These are phyloP conservation scores for Actinia equina DNA, from an alignment of 64 coral and sea anemone species.

Conservation along the genomic window DNA sequence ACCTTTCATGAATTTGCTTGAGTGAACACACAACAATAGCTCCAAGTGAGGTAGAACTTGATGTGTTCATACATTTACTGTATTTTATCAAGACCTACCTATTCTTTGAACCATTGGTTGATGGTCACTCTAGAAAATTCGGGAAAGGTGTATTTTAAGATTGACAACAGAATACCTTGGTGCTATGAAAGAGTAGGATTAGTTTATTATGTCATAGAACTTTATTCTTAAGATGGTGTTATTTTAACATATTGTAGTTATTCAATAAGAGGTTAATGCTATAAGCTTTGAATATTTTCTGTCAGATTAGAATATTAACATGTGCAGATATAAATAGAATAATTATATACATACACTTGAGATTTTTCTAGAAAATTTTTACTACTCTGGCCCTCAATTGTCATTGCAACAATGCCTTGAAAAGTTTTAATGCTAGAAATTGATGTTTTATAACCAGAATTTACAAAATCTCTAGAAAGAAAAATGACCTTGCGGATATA, in stretches of 20 bases:
- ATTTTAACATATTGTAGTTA: constrained; percentile 3
- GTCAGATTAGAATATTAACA: neutral
- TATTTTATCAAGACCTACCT: too few species aligned
- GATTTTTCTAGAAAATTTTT: constrained; percentile 3
- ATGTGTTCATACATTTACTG: too few species aligned
- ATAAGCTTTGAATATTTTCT: neutral
- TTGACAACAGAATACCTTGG: neutral
- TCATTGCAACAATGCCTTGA: neutral
- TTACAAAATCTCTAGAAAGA: neutral
- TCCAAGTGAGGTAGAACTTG: too few species aligned
- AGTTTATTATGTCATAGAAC: neutral
- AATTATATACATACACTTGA: neutral
- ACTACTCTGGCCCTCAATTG: neutral
- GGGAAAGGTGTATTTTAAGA: neutral
- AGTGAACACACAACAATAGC: too few species aligned
- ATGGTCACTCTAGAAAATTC: neutral
- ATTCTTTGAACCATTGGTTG: too few species aligned
- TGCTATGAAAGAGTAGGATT: neutral
- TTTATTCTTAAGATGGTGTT: constrained; percentile 4
- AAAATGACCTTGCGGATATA: neutral
- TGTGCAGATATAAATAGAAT: neutral
- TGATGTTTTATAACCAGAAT: neutral
- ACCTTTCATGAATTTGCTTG: too few species aligned
- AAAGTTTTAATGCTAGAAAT: neutral
- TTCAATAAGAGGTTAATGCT: neutral